Percentiles rank a stretch among this genome's conserved stretches.
phyloP scores from a whole-genome alignment of 1,140 invertebrate species.

The Pseudomyrmex gracilis region DNA sequence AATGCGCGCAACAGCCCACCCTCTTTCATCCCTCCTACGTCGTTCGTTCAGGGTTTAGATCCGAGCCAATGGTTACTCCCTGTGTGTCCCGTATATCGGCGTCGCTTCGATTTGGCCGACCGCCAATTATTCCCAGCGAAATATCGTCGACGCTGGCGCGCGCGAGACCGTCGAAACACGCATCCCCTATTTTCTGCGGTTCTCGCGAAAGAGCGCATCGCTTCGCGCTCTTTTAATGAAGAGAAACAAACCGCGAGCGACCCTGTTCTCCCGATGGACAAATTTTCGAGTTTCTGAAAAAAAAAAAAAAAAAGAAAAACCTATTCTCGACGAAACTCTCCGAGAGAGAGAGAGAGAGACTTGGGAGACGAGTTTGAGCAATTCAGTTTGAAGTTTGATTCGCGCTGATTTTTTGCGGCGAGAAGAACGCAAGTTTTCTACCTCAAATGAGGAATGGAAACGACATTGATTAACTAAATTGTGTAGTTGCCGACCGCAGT shows the following conservation, averaged over 20 bases:
- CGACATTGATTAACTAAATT: background rate
- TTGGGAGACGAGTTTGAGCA: background rate
- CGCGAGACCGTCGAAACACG: conserved; percentile 6
- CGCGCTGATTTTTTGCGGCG: background rate
- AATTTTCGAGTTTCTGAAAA: too few relatives aligned
- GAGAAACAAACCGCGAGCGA: conserved; percentile 23
- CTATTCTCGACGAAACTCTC: too few relatives aligned
- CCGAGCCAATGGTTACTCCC: background rate
- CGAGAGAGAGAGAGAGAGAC: too few relatives aligned
- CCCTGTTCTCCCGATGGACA: background rate
- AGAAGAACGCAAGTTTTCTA: too few relatives aligned
- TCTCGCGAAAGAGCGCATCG: background rate
- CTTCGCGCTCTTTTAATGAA: conserved; percentile 19
- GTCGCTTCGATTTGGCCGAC: background rate
- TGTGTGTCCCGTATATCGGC: too few relatives aligned
- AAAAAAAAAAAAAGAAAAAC: too few relatives aligned
- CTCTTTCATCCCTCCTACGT: background rate
- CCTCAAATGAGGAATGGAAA: background rate
- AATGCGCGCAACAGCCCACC: background rate
- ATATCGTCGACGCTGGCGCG: background rate
- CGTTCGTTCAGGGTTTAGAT: conserved; percentile 4
- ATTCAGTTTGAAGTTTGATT: background rate
- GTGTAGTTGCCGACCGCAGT: conserved; percentile 8
- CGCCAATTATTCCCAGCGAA: conserved; percentile 39
- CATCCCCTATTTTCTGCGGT: conserved; percentile 2